Evolutionary conservation across 2,113 vertebrate genomes (phyloP).

Genomic region (Psilopogon haemacephalus): DNA sequence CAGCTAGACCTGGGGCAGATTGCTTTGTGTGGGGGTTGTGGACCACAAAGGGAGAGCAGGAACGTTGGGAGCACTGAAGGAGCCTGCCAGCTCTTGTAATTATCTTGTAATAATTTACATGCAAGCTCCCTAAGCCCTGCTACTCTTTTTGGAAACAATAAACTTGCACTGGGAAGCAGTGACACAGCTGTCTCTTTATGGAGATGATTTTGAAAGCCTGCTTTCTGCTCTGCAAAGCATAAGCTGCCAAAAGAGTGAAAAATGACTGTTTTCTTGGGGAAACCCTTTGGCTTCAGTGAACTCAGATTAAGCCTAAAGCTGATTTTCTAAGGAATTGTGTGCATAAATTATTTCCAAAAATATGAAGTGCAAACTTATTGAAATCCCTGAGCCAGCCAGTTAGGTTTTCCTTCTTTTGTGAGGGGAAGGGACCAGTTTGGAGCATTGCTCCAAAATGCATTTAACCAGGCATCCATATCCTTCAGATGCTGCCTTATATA

Average conservation of each 20-base stretch:
- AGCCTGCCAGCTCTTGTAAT: constrained; percentile 34
- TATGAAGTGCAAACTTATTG: neutral
- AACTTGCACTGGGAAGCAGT: neutral
- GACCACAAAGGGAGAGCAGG: neutral
- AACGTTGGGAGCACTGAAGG: neutral
- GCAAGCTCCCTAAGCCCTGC: constrained; percentile 5
- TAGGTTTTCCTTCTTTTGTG: too few species aligned
- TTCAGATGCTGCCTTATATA: neutral
- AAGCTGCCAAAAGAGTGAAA: neutral
- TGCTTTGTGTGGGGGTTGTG: constrained; percentile 16
- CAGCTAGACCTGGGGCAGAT: neutral
- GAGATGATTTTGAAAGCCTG: constrained; percentile 10
- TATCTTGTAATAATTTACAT: constrained; percentile 24
- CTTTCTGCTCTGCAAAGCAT: constrained; percentile 13
- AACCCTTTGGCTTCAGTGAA: constrained; percentile 22
- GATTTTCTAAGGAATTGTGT: neutral
- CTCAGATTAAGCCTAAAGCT: neutral
- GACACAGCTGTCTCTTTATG: constrained; percentile 9
- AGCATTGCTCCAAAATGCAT: neutral
- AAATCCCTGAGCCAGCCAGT: neutral
- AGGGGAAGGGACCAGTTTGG: neutral
- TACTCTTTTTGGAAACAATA: constrained; percentile 36
- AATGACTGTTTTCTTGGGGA: neutral
- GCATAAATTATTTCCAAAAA: neutral
- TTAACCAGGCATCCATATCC: neutral